phyloP scores from a whole-genome alignment of 2,888 invertebrate species.

The Aleiodes alternator region DNA sequence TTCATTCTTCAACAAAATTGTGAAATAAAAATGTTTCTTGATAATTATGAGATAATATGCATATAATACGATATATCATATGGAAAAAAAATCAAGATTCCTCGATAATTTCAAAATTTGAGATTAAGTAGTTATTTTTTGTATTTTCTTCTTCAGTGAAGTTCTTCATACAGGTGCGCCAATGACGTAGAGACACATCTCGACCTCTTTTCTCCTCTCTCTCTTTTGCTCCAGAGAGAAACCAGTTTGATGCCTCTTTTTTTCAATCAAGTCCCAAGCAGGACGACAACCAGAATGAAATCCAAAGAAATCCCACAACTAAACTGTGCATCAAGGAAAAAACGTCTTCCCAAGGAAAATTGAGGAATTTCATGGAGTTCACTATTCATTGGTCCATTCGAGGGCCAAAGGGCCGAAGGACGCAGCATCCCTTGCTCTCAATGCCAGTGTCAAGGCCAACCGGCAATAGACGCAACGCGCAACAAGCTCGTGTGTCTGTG shows the following conservation, averaged over 20 bases:
- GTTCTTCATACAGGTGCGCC: constrained; percentile 63
- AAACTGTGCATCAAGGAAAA: no score
- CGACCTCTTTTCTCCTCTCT: constrained; percentile 67
- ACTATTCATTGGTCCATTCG: background rate
- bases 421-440: constrained; percentile 56
- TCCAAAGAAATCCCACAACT: background rate
- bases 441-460: constrained; percentile 75
- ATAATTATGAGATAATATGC: no score
- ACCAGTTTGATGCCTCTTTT: constrained; percentile 30
- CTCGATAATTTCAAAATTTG: no score
- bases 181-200: constrained; percentile 23
- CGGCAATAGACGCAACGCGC: constrained; percentile 69
- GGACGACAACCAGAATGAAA: background rate
- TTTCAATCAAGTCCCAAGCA: constrained; percentile 49
- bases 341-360: background rate
- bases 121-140: no score
- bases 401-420: constrained; percentile 13
- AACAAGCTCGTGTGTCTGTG: constrained; percentile 28
- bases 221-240: constrained; percentile 49
- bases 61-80: no score
- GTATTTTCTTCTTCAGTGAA: background rate
- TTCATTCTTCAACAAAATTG: no score
- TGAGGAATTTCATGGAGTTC: no score
- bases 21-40: no score
- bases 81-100: no score